A percentile compares a stretch with the other conserved stretches of the same genome.
Conservation (phyloP, 2,797 vertebrate species). For the Poeciliopsis presidionis region DNA sequence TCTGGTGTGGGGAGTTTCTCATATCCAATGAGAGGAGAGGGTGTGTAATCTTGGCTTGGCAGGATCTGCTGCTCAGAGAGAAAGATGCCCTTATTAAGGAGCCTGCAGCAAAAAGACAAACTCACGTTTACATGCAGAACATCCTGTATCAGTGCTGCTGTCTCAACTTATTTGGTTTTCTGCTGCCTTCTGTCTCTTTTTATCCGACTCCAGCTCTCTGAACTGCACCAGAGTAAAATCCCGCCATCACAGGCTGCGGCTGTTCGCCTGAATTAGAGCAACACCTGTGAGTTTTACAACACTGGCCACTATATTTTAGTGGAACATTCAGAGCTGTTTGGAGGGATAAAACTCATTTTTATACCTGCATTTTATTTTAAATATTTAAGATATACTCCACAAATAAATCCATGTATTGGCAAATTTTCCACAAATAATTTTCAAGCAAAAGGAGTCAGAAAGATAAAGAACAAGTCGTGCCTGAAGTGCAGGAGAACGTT, state of each 20-base stretch:
- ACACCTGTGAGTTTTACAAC: constrained; percentile 62
- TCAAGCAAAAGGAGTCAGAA: constrained; percentile 39
- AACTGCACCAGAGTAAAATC: constrained; percentile 46
- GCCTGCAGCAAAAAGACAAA: constrained; percentile 26
- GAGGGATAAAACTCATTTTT: not conserved
- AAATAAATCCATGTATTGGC: not conserved
- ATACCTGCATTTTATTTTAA: not conserved
- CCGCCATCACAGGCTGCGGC: constrained; percentile 17
- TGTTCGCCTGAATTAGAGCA: constrained; percentile 44
- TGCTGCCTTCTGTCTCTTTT: constrained; percentile 60
- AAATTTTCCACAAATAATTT: not conserved
- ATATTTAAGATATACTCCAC: not conserved
- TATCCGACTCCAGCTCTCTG: constrained; percentile 49
- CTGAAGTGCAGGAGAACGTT: constrained; percentile 34
- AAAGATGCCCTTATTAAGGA: constrained; percentile 50
- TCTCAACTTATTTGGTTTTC: constrained; percentile 55
- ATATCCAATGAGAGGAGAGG: not conserved
- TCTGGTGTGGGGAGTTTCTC: constrained; percentile 22
- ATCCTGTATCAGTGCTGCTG: constrained; percentile 50
- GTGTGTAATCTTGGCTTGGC: constrained; percentile 9
- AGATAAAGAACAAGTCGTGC: constrained; percentile 47
- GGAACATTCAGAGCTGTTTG: constrained; percentile 8
- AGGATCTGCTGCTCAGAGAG: constrained; percentile 30
- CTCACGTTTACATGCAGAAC: constrained; percentile 29
- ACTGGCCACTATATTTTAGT: constrained; percentile 39